Base-by-base conservation (phyloP, 2,113 vertebrate genomes). In the Scopus umbretta region DNA sequence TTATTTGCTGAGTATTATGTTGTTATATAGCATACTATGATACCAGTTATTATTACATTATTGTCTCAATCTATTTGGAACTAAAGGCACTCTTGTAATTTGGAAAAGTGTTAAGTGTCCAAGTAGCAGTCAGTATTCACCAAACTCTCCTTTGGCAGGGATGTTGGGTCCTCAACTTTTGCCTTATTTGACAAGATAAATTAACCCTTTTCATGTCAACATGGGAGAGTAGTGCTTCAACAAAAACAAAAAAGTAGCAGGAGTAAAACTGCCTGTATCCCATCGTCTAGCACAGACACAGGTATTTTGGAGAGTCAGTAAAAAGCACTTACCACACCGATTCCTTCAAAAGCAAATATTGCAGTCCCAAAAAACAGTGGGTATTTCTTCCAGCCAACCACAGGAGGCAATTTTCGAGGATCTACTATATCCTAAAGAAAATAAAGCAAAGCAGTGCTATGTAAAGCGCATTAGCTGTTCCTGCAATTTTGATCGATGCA, bases 311-410 rank as follows among this genome's bases (percentile, higher is more conserved):
- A 76, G 30, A 74, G 13, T 71, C 26, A 52, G 21, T 13, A 71
- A 92, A 58, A 91, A 74, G 87, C 94, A 96, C 98, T 98, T 97
- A 99, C 99, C 98, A 99, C 98, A 95, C 98, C 98, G 0, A 99
- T 99, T 91, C 99, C 98, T 97, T 99, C 99, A 96, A 99, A 99
- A 75, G 99, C 99, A 98, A 99, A 99, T 84, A 99, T 96, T 56
- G 98, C 98, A 17, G 98, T 99, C 45, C 98, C 99, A 96, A 99
- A 99, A 97, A 99, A 99, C 29, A 99, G 98, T 2, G 98, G 98
- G 49, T 98, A 99, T 81, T 98, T 98, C 88, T 98, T 98, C 98
- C 98, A 99, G 38, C 97, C 98, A 83, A 97, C 98, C 56, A 98
- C 84, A 50, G 97, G 83, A 30, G 98, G 98, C 70, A 99, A 96